Evolutionary conservation across 2,888 invertebrate species (phyloP).

Genomic region (Incurvaria masculella): DNA sequence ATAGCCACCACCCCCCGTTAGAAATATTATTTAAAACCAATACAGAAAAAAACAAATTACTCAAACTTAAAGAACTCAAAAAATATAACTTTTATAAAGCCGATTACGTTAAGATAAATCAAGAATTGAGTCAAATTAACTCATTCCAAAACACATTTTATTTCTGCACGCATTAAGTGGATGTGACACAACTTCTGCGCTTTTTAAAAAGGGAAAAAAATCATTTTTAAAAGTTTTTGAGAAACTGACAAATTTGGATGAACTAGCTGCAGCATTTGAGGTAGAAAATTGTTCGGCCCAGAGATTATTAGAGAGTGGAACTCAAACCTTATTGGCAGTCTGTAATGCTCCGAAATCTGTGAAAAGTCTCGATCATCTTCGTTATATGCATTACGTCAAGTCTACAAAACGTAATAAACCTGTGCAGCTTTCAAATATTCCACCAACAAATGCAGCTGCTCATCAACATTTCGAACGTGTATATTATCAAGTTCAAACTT

Average conservation of each 20-base stretch:
- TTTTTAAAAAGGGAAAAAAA: slow-evolving; percentile 17
- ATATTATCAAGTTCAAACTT: too few relatives aligned
- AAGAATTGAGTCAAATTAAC: slow-evolving; percentile 20
- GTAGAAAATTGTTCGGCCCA: slow-evolving; percentile 23
- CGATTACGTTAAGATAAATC: too few relatives aligned
- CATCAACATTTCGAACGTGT: too few relatives aligned
- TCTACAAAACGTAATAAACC: slow-evolving; percentile 24
- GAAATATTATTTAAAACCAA: too few relatives aligned
- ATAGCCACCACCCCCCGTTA: too few relatives aligned
- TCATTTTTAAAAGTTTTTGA: slow-evolving; percentile 18
- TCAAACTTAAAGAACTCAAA: too few relatives aligned
- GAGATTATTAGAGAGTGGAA: slow-evolving; percentile 17
- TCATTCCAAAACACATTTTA: slow-evolving; percentile 10
- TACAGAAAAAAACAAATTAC: too few relatives aligned
- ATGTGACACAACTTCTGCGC: slow-evolving; percentile 13
- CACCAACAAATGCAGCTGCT: slow-evolving; percentile 23
- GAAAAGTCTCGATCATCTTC: slow-evolving; percentile 16
- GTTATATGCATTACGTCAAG: slow-evolving; percentile 19
- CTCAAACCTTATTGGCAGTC: slow-evolving; percentile 17
- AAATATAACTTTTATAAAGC: too few relatives aligned
- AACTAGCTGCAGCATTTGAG: slow-evolving; percentile 21
- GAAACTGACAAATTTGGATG: slow-evolving; percentile 21
- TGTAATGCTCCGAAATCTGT: slow-evolving; percentile 23
- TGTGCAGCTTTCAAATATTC: slow-evolving; percentile 23
- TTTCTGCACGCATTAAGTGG: slow-evolving; percentile 11